Percentiles rank a stretch among this genome's conserved stretches.
phyloP scores from a whole-genome alignment of 2,888 invertebrate genomes.

The Quadroppia sp. region DNA sequence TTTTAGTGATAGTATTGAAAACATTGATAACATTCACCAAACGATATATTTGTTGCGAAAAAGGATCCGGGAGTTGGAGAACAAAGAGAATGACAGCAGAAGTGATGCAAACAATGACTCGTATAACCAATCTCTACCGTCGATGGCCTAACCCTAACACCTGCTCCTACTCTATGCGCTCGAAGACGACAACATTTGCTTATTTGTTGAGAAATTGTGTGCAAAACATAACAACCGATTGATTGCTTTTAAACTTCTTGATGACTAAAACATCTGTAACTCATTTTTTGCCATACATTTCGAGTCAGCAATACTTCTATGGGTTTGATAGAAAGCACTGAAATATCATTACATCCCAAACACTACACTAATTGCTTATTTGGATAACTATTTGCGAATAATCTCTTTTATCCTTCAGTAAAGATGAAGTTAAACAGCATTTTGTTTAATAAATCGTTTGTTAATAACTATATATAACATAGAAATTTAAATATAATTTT shows the following conservation, averaged over 20 bases:
- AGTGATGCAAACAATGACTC: slow-evolving; percentile 20
- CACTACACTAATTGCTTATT: slow-evolving; percentile 29
- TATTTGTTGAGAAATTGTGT: slow-evolving; percentile 20
- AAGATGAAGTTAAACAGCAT: not conserved
- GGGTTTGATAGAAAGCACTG: not conserved
- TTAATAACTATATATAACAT: not conserved
- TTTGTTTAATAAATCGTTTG: not conserved
- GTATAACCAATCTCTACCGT: not conserved
- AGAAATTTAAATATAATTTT: not conserved
- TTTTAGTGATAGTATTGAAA: slow-evolving; percentile 9
- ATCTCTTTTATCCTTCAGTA: not conserved
- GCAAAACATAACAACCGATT: slow-evolving; percentile 32
- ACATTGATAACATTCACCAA: slow-evolving; percentile 22
- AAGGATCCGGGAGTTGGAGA: slow-evolving; percentile 20
- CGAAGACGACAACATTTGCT: slow-evolving; percentile 17
- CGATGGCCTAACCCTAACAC: slow-evolving; percentile 25
- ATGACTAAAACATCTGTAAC: slow-evolving; percentile 37
- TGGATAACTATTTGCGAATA: slow-evolving; percentile 30
- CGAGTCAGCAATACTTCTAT: not conserved
- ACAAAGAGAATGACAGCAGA: slow-evolving; percentile 29
- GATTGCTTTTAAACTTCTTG: slow-evolving; percentile 28
- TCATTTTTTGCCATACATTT: slow-evolving; percentile 18
- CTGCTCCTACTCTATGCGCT: not conserved
- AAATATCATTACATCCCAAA: not conserved
- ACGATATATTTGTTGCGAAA: slow-evolving; percentile 20